Conservation (phyloP, 2,113 vertebrate genomes). For the Plotosus lineatus region DNA sequence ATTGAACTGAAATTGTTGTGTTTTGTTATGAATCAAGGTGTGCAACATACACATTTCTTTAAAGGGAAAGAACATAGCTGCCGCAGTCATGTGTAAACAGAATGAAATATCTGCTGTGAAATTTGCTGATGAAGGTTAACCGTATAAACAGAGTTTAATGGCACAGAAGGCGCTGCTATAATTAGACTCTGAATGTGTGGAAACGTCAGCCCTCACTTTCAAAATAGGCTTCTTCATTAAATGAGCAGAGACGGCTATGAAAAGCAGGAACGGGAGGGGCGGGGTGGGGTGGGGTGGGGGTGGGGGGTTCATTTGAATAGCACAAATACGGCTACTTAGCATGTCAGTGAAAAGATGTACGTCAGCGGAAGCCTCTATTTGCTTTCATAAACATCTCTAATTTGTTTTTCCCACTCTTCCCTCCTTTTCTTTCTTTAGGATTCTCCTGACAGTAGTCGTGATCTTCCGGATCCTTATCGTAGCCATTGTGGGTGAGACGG, state of each 20-base stretch:
- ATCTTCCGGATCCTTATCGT: conserved; percentile 91
- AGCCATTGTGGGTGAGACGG: conserved; percentile 87
- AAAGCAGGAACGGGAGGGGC: background rate
- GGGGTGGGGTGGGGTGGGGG: no score
- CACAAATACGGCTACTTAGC: conserved; percentile 44
- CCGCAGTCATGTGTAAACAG: conserved; percentile 30
- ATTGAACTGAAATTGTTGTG: conserved; percentile 46
- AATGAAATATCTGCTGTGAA: conserved; percentile 31
- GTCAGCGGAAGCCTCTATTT: conserved; percentile 33
- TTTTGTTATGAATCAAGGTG: conserved; percentile 42
- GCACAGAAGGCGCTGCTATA: conserved; percentile 54
- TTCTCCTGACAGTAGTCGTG: conserved; percentile 88
- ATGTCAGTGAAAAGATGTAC: conserved; percentile 25
- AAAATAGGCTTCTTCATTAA: conserved; percentile 38
- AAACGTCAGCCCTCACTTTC: conserved; percentile 40
- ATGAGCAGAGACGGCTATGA: conserved; percentile 7
- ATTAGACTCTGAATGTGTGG: conserved; percentile 46
- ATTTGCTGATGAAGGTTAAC: conserved; percentile 47
- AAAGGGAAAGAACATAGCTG: conserved; percentile 16
- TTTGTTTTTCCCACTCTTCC: background rate
- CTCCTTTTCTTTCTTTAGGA: conserved; percentile 67
- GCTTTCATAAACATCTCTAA: background rate
- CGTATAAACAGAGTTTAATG: conserved; percentile 54
- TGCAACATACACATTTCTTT: conserved; percentile 56
- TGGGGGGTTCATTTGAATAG: conserved; percentile 37